These are phyloP conservation scores for Nineta flava DNA, from an alignment of 2,888 invertebrate species.

Conservation along the genomic window DNA sequence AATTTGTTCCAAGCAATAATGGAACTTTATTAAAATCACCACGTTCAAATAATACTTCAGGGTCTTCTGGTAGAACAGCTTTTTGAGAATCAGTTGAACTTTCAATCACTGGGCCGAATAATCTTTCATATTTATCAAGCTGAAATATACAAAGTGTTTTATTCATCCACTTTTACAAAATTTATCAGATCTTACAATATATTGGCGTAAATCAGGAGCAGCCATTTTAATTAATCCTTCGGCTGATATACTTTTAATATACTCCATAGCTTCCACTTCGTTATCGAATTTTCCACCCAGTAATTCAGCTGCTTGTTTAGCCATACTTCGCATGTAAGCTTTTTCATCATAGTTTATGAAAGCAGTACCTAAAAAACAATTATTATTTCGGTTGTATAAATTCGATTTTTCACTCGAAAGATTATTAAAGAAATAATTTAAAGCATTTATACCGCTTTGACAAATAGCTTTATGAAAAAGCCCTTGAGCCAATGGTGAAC, in stretches of 20 bases:
- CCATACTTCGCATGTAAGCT: neutral
- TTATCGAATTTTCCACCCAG: neutral
- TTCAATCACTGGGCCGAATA: neutral
- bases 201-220: too few species aligned
- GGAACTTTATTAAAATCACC: conserved; percentile 23
- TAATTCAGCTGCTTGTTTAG: neutral
- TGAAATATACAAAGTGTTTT: too few species aligned
- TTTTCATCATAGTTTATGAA: neutral
- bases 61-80: neutral
- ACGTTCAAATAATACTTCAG: neutral
- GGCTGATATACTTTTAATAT: neutral
- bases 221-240: neutral
- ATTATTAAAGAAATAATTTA: too few species aligned
- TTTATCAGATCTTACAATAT: too few species aligned
- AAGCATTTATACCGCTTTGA: neutral
- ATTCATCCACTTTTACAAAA: too few species aligned
- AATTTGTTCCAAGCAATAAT: conserved; percentile 21
- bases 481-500: neutral
- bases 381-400: too few species aligned
- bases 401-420: neutral
- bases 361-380: neutral
- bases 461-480: neutral
- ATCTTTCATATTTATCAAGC: neutral
- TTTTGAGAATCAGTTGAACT: neutral
- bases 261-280: neutral